phyloP scores from a whole-genome alignment of 2,113 vertebrate genomes.

The Apteryx mantelli region DNA sequence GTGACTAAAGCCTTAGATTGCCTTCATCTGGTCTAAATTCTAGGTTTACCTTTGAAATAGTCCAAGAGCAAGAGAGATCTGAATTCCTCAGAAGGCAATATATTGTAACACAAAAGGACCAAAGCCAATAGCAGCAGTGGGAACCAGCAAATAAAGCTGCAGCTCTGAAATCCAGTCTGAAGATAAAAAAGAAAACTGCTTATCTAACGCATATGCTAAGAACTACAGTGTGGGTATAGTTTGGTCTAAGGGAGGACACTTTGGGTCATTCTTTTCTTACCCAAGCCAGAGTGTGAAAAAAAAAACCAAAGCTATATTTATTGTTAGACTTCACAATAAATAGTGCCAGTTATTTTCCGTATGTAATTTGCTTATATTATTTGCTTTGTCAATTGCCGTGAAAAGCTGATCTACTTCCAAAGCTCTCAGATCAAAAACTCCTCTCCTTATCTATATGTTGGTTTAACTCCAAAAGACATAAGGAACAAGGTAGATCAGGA shows the following conservation, averaged over 20 bases:
- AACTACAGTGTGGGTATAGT: not conserved
- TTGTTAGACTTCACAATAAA: not conserved
- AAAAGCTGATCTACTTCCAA: not conserved
- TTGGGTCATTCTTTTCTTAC: not conserved
- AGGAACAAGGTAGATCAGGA: not conserved
- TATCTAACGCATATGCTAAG: not conserved
- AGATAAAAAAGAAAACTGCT: not conserved
- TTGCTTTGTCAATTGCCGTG: not conserved
- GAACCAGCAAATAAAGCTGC: not conserved
- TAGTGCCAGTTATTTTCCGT: not conserved
- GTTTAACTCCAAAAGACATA: not conserved
- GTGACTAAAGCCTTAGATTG: not conserved
- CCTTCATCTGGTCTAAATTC: not conserved
- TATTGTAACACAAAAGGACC: not conserved
- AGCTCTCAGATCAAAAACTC: not conserved
- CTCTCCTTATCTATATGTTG: not conserved
- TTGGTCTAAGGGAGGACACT: not conserved
- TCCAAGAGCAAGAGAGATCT: not conserved
- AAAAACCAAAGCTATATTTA: not conserved
- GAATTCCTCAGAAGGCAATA: not conserved
- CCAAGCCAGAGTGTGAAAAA: not conserved
- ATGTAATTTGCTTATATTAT: not conserved
- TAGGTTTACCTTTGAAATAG: not conserved
- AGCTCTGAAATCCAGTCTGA: not conserved
- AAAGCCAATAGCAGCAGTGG: not conserved